phyloP scores from a whole-genome alignment of 2,888 invertebrate genomes.

The Stratiomys singularior region DNA sequence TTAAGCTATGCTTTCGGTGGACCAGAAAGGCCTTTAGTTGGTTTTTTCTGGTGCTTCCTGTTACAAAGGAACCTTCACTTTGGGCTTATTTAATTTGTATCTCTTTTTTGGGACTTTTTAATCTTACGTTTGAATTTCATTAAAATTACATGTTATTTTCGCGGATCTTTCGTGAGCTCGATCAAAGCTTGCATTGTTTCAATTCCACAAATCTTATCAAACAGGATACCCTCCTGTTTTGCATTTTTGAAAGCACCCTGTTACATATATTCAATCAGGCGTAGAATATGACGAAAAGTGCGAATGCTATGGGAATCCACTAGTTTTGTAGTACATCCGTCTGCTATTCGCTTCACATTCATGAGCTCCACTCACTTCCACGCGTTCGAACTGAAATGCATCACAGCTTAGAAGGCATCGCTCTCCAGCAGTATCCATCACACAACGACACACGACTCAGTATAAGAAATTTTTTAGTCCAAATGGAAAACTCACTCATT shows the following conservation, averaged over 20 bases:
- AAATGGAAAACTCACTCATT: neutral
- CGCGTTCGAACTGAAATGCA: neutral
- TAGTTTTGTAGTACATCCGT: neutral
- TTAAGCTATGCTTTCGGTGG: no score
- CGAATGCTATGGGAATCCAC: neutral
- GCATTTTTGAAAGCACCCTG: constrained; percentile 14
- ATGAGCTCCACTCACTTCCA: constrained; percentile 1
- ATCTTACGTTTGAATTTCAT: no score
- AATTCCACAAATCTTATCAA: no score
- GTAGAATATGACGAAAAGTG: neutral
- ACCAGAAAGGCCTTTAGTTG: no score
- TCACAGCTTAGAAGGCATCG: neutral
- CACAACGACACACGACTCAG: neutral
- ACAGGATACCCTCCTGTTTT: no score
- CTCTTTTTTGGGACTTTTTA: no score
- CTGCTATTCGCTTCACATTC: neutral
- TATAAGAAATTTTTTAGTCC: constrained; percentile 5
- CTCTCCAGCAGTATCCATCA: neutral
- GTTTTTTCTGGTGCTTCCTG: no score
- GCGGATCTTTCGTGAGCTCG: no score
- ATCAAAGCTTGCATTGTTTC: no score
- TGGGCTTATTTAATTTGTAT: no score
- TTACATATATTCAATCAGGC: constrained; percentile 2
- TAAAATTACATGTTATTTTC: no score
- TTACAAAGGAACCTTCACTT: no score